These are phyloP conservation scores for Falco rusticolus DNA, from an alignment of 2,797 vertebrate genomes.

Conservation along the genomic window DNA sequence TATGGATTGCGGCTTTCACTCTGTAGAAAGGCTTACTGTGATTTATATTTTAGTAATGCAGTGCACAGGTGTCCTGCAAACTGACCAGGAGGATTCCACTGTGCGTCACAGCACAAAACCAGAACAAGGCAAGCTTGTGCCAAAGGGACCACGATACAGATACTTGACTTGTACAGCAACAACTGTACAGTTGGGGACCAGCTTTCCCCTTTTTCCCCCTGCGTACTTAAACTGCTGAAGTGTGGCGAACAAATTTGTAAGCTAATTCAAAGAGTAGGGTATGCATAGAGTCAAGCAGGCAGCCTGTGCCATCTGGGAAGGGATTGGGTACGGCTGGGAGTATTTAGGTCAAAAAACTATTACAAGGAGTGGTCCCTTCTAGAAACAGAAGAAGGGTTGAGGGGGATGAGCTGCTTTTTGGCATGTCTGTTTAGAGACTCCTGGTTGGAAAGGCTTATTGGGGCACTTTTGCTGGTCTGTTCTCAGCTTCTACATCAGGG, in stretches of 20 bases:
- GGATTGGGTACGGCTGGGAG: not conserved
- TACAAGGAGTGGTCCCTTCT: not conserved
- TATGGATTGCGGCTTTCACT: not conserved
- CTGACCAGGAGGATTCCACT: not conserved
- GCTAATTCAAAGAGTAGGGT: not conserved
- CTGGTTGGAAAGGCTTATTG: fast-evolving
- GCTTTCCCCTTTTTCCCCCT: not conserved
- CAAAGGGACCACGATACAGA: not conserved
- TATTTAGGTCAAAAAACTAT: not conserved
- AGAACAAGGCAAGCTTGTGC: not conserved
- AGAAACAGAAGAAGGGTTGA: fast-evolving
- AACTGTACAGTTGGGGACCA: not conserved
- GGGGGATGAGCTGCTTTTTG: fast-evolving
- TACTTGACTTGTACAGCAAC: not conserved
- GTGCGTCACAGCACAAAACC: not conserved
- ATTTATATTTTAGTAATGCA: too few relatives aligned
- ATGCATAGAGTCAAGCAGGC: not conserved
- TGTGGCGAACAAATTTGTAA: not conserved
- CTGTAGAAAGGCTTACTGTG: not conserved
- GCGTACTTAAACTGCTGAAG: not conserved
- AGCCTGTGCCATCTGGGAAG: not conserved
- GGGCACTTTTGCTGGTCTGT: not conserved
- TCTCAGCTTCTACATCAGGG: not conserved
- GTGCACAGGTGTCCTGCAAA: not conserved
- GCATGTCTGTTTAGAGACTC: fast-evolving